A percentile compares a stretch with the other conserved stretches of the same genome.
Conservation (phyloP, 2,113 vertebrate genomes). For the Sylvia atricapilla region DNA sequence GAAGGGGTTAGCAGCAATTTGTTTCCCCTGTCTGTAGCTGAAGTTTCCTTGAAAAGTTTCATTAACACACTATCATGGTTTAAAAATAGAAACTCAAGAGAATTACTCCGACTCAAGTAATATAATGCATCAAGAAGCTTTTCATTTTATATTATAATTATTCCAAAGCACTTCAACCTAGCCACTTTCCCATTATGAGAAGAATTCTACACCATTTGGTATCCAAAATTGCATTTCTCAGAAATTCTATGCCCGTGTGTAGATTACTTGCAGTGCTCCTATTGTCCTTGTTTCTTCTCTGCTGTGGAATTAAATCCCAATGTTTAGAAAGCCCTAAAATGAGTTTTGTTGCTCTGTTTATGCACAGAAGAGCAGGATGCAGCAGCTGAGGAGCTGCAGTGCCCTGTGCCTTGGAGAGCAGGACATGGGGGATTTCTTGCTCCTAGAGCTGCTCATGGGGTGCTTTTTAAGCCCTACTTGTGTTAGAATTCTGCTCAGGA, state of each 20-base stretch:
- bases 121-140: not conserved
- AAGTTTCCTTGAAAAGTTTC: slow-evolving; percentile 20
- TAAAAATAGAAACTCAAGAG: slow-evolving; percentile 29
- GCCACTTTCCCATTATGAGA: not conserved
- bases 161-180: not conserved
- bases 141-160: slow-evolving; percentile 5
- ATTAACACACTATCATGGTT: not conserved
- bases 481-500: not conserved
- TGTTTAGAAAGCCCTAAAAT: not conserved
- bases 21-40: not conserved
- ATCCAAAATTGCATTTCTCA: not conserved
- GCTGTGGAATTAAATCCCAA: not conserved
- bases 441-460: not conserved
- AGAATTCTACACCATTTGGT: not conserved
- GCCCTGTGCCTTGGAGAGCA: not conserved
- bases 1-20: not conserved
- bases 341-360: not conserved
- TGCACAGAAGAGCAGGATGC: not conserved
- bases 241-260: not conserved
- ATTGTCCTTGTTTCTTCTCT: not conserved
- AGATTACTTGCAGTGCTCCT: not conserved
- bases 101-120: not conserved
- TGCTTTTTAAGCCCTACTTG: not conserved
- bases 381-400: slow-evolving; percentile 12
- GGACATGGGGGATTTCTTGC: not conserved